phyloP scores from a whole-genome alignment of 2,888 invertebrate species.

The Pyrrhosoma nymphula region DNA sequence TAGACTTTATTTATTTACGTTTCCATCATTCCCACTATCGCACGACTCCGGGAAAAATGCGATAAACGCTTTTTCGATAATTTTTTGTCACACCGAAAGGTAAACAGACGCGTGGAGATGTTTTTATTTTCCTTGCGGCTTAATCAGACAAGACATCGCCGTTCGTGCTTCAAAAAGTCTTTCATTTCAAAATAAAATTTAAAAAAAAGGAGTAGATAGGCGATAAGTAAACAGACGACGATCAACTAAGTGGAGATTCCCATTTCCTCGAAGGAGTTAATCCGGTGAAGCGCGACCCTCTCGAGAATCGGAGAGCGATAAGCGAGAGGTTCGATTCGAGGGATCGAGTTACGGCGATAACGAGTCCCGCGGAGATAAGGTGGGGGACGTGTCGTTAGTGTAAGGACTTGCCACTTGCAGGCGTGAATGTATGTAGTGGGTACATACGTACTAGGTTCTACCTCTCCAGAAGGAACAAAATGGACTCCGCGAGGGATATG shows the following conservation, averaged over 20 bases:
- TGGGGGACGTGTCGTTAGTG: neutral
- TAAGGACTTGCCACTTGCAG: neutral
- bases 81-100: neutral
- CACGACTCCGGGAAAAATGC: neutral
- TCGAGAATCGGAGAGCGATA: slow-evolving; percentile 5
- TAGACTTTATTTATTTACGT: neutral
- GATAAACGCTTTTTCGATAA: neutral
- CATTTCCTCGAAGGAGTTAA: slow-evolving; percentile 26
- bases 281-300: neutral
- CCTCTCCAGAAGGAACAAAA: no score
- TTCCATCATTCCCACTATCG: neutral
- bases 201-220: neutral
- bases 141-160: neutral
- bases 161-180: neutral
- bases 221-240: neutral
- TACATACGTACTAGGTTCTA: no score
- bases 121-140: neutral
- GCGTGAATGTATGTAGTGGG: neutral
- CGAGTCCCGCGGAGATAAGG: neutral
- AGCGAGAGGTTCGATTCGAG: neutral
- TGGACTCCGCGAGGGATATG: no score
- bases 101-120: neutral
- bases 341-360: neutral
- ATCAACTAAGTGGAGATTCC: neutral
- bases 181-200: neutral